Percentiles rank a stretch among this genome's conserved stretches.
These are phyloP conservation scores for Mycetomoellerius zeteki DNA, from an alignment of 1,140 invertebrate genomes.

Conservation along the genomic window DNA sequence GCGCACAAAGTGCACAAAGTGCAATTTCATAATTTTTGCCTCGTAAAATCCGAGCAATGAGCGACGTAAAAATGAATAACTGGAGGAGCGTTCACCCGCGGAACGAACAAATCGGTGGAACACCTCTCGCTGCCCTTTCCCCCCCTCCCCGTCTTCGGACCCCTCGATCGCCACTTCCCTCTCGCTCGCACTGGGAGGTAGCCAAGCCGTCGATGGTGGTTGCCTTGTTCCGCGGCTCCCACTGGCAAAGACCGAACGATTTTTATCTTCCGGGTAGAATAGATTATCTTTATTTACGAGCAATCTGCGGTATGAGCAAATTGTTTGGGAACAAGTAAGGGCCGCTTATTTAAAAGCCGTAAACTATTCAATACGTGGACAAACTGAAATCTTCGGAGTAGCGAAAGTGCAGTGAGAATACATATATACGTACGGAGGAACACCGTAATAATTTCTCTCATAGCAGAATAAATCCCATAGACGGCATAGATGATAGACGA, in stretches of 20 bases:
- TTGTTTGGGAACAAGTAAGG: slow-evolving; percentile 84
- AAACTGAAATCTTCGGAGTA: slow-evolving; percentile 19
- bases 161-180: slow-evolving; percentile 8
- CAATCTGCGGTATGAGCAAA: slow-evolving; percentile 85
- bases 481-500: neutral
- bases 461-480: neutral
- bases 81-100: slow-evolving; percentile 81
- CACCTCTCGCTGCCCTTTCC: slow-evolving; percentile 56
- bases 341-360: slow-evolving; percentile 86
- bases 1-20: slow-evolving; percentile 80
- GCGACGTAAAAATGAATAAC: slow-evolving; percentile 86
- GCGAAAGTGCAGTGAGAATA: slow-evolving; percentile 39
- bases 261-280: slow-evolving; percentile 87
- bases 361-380: slow-evolving; percentile 84
- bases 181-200: slow-evolving; percentile 30
- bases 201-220: slow-evolving; percentile 31
- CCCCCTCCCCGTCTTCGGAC: slow-evolving; percentile 1
- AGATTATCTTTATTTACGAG: slow-evolving; percentile 88
- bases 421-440: neutral
- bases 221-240: neutral
- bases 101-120: slow-evolving; percentile 73
- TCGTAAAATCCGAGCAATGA: slow-evolving; percentile 86
- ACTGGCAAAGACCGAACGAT: slow-evolving; percentile 75
- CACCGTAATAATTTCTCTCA: slow-evolving; percentile 1
- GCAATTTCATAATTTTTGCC: slow-evolving; percentile 87